Conservation (phyloP, 2,113 vertebrate species). For the Ctenodactylus gundi region DNA sequence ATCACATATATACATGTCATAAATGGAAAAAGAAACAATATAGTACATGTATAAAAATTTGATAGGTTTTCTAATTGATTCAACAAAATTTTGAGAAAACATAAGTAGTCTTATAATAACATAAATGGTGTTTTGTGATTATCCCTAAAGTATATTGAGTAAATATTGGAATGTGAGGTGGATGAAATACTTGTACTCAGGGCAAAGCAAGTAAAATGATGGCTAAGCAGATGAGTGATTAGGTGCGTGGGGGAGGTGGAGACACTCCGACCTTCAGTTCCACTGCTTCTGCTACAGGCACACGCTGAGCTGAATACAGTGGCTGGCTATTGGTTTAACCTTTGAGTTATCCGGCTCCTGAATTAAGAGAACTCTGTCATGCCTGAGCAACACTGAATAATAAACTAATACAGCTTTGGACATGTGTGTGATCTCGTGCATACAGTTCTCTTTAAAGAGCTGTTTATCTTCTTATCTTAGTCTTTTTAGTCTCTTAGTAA, state of each 20-base stretch:
- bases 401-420: constrained; percentile 37
- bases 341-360: constrained; percentile 30
- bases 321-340: neutral
- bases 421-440: constrained; percentile 31
- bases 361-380: constrained; percentile 27
- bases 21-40: neutral
- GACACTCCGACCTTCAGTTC: neutral
- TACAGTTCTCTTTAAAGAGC: neutral
- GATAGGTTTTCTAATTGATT: neutral
- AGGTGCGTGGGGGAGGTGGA: no score
- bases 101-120: neutral
- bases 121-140: neutral
- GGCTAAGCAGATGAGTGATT: neutral
- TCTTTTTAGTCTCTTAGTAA: constrained; percentile 10
- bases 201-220: neutral
- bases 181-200: neutral
- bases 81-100: constrained; percentile 10
- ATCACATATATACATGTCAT: no score
- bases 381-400: neutral
- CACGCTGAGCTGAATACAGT: neutral
- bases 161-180: neutral
- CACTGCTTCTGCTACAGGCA: neutral
- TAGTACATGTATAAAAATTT: neutral
- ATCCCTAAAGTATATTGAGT: neutral
- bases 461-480: constrained; percentile 38